Percentiles rank a stretch among this genome's conserved stretches.
Conservation (phyloP, 2,113 vertebrate genomes). For the Hippocampus comes region DNA sequence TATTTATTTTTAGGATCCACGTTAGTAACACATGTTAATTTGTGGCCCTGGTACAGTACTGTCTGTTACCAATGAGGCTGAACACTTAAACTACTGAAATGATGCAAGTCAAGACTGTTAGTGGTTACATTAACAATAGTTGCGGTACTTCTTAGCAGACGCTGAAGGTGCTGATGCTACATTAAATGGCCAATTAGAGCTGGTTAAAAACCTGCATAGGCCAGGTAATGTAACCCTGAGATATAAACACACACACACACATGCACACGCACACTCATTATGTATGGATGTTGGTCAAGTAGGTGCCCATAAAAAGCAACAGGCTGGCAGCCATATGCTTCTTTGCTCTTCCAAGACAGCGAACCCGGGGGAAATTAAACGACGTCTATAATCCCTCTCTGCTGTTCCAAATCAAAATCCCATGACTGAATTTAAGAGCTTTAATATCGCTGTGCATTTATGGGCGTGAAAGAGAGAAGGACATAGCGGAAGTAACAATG, state of each 20-base stretch:
- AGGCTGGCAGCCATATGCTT: constrained; percentile 46
- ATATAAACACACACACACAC: constrained; percentile 17
- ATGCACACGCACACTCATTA: background rate
- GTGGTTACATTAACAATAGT: background rate
- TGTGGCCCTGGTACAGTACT: background rate
- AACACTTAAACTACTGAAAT: background rate
- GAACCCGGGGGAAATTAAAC: constrained; percentile 65
- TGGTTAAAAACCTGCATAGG: background rate
- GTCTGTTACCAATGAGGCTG: background rate
- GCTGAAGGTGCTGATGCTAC: background rate
- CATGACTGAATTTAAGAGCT: constrained; percentile 52
- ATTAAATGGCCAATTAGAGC: constrained; percentile 9
- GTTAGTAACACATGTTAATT: background rate
- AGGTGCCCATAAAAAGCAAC: constrained; percentile 30
- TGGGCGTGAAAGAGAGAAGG: constrained; percentile 32
- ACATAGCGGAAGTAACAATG: constrained; percentile 14
- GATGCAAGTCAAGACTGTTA: background rate
- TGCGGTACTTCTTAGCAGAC: background rate
- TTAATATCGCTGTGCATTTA: constrained; percentile 56
- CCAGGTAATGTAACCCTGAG: background rate
- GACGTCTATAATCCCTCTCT: constrained; percentile 61
- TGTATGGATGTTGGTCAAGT: constrained; percentile 9
- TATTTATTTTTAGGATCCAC: background rate
- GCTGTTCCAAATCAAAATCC: constrained; percentile 58
- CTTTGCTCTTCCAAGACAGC: constrained; percentile 45